phyloP scores from a whole-genome alignment of 2,888 invertebrate genomes.

The Anthophora plumipes region DNA sequence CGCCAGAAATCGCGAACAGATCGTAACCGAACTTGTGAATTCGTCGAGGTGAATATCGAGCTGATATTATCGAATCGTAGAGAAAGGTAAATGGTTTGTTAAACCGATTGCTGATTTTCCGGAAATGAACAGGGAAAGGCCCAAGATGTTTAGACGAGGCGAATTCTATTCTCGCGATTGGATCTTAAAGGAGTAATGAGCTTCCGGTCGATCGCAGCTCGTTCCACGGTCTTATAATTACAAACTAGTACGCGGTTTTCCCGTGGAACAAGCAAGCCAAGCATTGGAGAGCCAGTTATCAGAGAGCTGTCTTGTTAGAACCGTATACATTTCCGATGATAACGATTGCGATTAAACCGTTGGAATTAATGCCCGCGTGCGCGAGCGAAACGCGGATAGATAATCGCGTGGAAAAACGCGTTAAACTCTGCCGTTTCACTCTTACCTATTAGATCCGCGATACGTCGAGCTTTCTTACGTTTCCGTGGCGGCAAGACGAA shows the following conservation, averaged over 20 bases:
- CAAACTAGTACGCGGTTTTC: conserved; percentile 50
- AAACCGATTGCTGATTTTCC: background rate
- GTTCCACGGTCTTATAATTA: conserved; percentile 50
- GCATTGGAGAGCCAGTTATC: conserved; percentile 60
- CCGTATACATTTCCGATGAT: conserved; percentile 63
- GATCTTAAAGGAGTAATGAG: conserved; percentile 46
- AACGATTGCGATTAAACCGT: conserved; percentile 62
- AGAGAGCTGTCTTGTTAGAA: conserved; percentile 53
- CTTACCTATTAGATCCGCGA: conserved; percentile 16
- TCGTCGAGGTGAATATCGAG: no score
- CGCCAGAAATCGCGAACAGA: conserved; percentile 57
- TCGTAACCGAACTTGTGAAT: background rate
- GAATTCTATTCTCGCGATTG: conserved; percentile 40
- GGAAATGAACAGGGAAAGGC: conserved; percentile 14
- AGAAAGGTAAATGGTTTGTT: no score
- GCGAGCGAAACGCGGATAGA: conserved; percentile 13
- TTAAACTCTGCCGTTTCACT: background rate
- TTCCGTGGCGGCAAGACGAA: background rate
- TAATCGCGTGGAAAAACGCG: conserved; percentile 29
- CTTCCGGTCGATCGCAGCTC: conserved; percentile 54
- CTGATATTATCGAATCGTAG: no score
- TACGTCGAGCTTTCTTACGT: conserved; percentile 4
- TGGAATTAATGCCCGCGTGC: conserved; percentile 43
- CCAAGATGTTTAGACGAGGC: background rate
- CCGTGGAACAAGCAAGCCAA: conserved; percentile 27